Conservation (phyloP, 2,113 vertebrate genomes). For the Ariopsis seemanni region DNA sequence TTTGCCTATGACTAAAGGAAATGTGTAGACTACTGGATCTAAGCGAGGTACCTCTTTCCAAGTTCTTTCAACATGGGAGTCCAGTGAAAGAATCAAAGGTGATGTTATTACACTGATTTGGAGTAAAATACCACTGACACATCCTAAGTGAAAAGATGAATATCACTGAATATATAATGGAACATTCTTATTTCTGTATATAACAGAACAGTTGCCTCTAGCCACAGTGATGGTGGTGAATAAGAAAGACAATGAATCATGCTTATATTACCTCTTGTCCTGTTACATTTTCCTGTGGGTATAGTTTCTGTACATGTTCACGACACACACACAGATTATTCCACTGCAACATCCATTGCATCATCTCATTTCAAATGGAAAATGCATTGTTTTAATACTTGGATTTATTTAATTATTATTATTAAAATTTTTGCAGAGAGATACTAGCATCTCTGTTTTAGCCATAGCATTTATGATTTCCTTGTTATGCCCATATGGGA, state of each 20-base stretch:
- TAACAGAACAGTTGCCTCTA: neutral
- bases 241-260: neutral
- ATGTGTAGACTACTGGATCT: constrained; percentile 1
- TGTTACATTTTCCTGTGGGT: neutral
- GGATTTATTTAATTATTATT: neutral
- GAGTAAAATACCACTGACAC: neutral
- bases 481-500: neutral
- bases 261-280: neutral
- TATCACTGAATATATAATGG: neutral
- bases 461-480: neutral
- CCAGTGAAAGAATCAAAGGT: neutral
- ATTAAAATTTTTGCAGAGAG: neutral
- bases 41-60: neutral
- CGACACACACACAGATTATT: neutral
- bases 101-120: neutral
- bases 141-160: neutral
- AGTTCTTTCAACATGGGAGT: neutral
- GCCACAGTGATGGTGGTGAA: neutral
- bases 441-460: neutral
- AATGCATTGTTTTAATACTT: neutral
- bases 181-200: neutral
- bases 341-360: neutral
- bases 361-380: neutral
- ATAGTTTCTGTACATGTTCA: neutral
- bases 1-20: neutral